Percentiles rank a stretch among this genome's conserved stretches.
Conservation (phyloP, 37 sponge, comb jelly and placozoan genomes). For the Geodia barretti region DNA sequence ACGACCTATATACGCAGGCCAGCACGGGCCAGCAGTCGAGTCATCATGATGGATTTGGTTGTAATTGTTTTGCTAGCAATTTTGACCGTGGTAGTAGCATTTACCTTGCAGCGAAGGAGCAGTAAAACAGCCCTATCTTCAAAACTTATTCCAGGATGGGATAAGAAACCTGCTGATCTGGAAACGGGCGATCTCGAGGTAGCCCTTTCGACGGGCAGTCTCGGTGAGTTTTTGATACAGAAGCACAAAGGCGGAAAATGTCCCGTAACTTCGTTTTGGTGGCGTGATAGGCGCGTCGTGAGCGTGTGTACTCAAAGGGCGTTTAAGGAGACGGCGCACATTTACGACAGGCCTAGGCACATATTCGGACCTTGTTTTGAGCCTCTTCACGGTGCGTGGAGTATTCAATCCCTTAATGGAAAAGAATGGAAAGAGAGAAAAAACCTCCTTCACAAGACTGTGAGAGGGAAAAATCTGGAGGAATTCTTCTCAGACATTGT, state of each 20-base stretch:
- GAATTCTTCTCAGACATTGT: slow-evolving; percentile 43
- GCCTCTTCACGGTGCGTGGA: slow-evolving; percentile 26
- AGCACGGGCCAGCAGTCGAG: too few relatives aligned
- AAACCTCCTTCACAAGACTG: slow-evolving; percentile 33
- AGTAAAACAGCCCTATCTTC: too few relatives aligned
- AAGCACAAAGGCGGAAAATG: slow-evolving; percentile 21
- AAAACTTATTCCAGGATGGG: slow-evolving; percentile 50
- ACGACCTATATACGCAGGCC: too few relatives aligned
- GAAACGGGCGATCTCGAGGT: slow-evolving; percentile 23
- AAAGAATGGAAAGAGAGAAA: slow-evolving; percentile 34
- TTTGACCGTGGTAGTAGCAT: background rate
- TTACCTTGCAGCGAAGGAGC: too few relatives aligned
- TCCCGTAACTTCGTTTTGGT: slow-evolving; percentile 45
- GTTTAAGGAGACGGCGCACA: slow-evolving; percentile 37
- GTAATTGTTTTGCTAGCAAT: background rate
- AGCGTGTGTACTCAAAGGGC: slow-evolving; percentile 29
- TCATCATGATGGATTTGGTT: background rate
- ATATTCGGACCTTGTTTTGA: slow-evolving; percentile 20
- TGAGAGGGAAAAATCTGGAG: slow-evolving; percentile 24
- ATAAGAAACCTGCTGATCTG: slow-evolving; percentile 20
- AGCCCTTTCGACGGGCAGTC: slow-evolving; percentile 15
- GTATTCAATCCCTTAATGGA: slow-evolving; percentile 33
- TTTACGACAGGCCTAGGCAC: slow-evolving; percentile 19
- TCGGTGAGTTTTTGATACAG: slow-evolving; percentile 10
- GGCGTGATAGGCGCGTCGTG: slow-evolving; percentile 33